Evolutionary conservation across 2,797 vertebrate species (phyloP).

Genomic region (Lophius americanus): DNA sequence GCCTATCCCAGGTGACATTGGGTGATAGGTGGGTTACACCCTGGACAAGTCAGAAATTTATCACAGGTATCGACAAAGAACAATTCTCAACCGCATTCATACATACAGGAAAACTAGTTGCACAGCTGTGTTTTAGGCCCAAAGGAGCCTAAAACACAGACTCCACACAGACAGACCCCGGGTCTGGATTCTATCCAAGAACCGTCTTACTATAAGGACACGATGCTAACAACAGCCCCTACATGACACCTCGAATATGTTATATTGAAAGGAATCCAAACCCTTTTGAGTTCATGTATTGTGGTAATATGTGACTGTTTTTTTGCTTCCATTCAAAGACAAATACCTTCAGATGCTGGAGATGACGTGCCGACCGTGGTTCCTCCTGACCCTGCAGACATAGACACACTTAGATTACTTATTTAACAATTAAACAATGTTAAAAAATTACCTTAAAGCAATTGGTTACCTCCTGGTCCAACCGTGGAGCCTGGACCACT

Average conservation of each 20-base stretch:
- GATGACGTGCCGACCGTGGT: conserved; percentile 46
- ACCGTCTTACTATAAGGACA: too few species aligned
- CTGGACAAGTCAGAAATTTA: too few species aligned
- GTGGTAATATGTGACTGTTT: conserved; percentile 1
- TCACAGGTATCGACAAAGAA: too few species aligned
- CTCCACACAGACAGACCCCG: not conserved
- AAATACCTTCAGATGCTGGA: conserved; percentile 62
- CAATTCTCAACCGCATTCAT: too few species aligned
- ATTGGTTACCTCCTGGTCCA: conserved; percentile 52
- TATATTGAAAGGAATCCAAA: not conserved
- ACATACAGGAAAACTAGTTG: too few species aligned
- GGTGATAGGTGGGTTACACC: too few species aligned
- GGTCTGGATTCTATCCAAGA: too few species aligned
- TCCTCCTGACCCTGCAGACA: conserved; percentile 47
- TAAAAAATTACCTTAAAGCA: conserved; percentile 8
- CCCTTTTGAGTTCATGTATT: not conserved
- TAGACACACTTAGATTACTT: not conserved
- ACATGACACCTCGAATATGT: not conserved
- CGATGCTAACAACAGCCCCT: too few species aligned
- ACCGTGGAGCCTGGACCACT: conserved; percentile 32
- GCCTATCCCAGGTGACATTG: too few species aligned
- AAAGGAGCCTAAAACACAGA: too few species aligned
- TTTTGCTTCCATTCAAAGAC: conserved; percentile 1
- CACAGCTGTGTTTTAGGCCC: too few species aligned
- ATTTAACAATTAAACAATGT: not conserved